A percentile compares a stretch with the other conserved stretches of the same genome.
phyloP scores from a whole-genome alignment of 2,888 invertebrate genomes.

The Folsomia candida region DNA sequence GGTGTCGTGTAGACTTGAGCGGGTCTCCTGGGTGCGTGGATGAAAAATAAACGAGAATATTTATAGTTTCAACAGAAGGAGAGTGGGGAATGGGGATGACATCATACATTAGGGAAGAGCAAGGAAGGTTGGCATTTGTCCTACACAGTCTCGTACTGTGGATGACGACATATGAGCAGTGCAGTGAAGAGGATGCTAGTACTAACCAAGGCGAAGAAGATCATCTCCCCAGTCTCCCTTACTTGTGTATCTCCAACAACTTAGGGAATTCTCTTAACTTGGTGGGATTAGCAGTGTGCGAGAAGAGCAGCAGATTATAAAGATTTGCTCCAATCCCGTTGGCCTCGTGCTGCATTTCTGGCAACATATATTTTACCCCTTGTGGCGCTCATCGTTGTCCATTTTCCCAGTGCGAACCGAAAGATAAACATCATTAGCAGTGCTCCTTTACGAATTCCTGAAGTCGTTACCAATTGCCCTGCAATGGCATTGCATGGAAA shows the following conservation, averaged over 20 bases:
- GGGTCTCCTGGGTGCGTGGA: not conserved
- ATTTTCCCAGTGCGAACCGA: conserved; percentile 41
- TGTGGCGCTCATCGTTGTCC: conserved; percentile 38
- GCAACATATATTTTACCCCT: conserved; percentile 33
- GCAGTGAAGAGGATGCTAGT: too few relatives aligned
- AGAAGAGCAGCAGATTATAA: too few relatives aligned
- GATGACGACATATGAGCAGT: too few relatives aligned
- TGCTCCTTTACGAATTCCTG: conserved; percentile 40
- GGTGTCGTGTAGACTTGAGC: not conserved
- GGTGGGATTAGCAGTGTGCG: too few relatives aligned
- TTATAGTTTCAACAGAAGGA: not conserved
- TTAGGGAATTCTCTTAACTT: too few relatives aligned
- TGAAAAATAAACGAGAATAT: not conserved
- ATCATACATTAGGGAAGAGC: not conserved
- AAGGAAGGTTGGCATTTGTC: not conserved
- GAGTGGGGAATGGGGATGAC: not conserved
- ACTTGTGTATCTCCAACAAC: too few relatives aligned
- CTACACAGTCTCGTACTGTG: too few relatives aligned
- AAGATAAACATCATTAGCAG: conserved; percentile 45
- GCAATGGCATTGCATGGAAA: too few relatives aligned
- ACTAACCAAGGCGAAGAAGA: too few relatives aligned
- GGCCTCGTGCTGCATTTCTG: conserved; percentile 37
- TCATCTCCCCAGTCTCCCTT: too few relatives aligned
- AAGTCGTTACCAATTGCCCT: conserved; percentile 9
- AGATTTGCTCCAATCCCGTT: conserved; percentile 19